phyloP scores from a whole-genome alignment of 1,140 invertebrate genomes.

The Leptinotarsa texana region DNA sequence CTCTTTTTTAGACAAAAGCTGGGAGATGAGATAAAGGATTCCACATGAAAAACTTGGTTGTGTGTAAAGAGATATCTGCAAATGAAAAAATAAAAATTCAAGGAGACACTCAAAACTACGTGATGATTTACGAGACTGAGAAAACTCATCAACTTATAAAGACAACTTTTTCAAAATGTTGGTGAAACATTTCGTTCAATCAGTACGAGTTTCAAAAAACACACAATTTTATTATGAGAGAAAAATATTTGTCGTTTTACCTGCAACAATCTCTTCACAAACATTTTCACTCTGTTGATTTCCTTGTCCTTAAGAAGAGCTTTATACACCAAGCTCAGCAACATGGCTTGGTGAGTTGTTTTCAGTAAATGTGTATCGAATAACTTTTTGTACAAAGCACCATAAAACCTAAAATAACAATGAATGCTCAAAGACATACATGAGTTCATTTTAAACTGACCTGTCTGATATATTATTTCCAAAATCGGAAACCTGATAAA shows the following conservation, averaged over 20 bases:
- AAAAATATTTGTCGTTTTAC: constrained; percentile 49
- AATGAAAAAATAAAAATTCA: constrained; percentile 23
- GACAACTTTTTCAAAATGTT: too few species aligned
- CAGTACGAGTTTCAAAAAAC: not conserved
- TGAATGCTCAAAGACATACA: constrained; percentile 1
- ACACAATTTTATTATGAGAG: not conserved
- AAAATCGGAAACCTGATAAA: constrained; percentile 79
- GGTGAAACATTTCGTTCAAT: too few species aligned
- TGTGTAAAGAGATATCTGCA: constrained; percentile 59
- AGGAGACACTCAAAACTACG: not conserved
- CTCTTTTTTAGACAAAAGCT: constrained; percentile 59
- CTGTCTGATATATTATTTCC: constrained; percentile 62
- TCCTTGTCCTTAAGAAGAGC: constrained; percentile 80
- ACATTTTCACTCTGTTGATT: constrained; percentile 73
- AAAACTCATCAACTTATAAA: too few species aligned
- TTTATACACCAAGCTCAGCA: constrained; percentile 87
- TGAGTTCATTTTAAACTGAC: constrained; percentile 46
- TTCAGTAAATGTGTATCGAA: constrained; percentile 74
- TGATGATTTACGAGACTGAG: too few species aligned
- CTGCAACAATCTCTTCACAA: constrained; percentile 90
- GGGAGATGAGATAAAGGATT: constrained; percentile 78
- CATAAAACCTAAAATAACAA: constrained; percentile 74
- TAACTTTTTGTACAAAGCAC: constrained; percentile 86
- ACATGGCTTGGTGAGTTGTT: constrained; percentile 77
- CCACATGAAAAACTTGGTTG: constrained; percentile 72